phyloP scores from a whole-genome alignment of 2,113 vertebrate genomes.

The Terrapene triunguis region DNA sequence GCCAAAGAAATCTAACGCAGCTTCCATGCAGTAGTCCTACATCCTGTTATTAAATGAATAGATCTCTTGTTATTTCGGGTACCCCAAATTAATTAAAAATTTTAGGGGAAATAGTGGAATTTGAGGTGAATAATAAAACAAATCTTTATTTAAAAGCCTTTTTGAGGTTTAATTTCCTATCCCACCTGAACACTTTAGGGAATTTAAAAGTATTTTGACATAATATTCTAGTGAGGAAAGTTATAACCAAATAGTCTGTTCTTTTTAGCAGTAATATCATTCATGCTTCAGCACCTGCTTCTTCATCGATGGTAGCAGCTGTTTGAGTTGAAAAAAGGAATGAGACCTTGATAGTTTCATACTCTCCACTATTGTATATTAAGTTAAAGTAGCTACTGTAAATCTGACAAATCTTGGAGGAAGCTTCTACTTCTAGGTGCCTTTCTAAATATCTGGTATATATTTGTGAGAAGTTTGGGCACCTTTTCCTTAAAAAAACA shows the following conservation, averaged over 20 bases:
- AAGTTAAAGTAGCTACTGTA: neutral
- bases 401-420: neutral
- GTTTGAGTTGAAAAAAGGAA: slow-evolving; percentile 53
- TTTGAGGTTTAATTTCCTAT: slow-evolving; percentile 65
- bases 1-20: neutral
- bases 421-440: rapidly evolving
- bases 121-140: neutral
- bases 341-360: slow-evolving; percentile 62
- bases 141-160: neutral
- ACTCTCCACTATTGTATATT: neutral
- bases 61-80: neutral
- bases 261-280: slow-evolving; percentile 59
- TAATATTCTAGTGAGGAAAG: slow-evolving; percentile 47
- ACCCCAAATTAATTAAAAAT: neutral
- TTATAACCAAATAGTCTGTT: slow-evolving; percentile 54
- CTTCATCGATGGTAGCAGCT: slow-evolving; percentile 70
- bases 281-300: slow-evolving; percentile 69
- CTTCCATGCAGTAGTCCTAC: rapidly evolving
- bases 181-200: slow-evolving; percentile 73
- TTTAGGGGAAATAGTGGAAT: neutral
- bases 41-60: neutral
- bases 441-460: neutral
- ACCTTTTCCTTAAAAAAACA: neutral
- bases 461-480: rapidly evolving
- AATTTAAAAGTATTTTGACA: slow-evolving; percentile 65